Evolutionary conservation across 2,113 vertebrate species (phyloP).

Genomic region (Callospermophilus lateralis): DNA sequence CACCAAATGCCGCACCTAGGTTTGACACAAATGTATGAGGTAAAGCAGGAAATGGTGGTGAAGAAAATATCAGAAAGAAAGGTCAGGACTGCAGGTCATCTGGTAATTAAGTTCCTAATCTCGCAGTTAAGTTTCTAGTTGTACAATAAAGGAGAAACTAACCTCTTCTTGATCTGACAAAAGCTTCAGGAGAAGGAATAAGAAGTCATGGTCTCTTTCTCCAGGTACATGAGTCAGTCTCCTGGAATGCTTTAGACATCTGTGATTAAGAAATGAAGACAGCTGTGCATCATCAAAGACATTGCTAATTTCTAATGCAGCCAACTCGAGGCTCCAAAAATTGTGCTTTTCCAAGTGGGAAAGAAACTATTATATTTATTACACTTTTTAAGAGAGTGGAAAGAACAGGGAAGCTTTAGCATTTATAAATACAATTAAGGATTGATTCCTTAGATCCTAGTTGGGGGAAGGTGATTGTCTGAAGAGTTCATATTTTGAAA

Average conservation of each 20-base stretch:
- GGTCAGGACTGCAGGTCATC: neutral
- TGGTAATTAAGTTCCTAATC: neutral
- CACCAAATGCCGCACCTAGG: neutral
- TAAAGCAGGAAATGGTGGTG: neutral
- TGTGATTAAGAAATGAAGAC: constrained; percentile 55
- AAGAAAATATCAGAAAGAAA: neutral
- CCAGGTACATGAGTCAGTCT: constrained; percentile 60
- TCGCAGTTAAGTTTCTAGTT: neutral
- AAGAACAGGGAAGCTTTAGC: constrained; percentile 28
- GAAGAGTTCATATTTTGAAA: constrained; percentile 55
- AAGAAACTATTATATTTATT: constrained; percentile 48
- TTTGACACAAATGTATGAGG: neutral
- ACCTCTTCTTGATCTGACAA: neutral
- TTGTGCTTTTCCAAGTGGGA: constrained; percentile 49
- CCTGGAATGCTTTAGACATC: constrained; percentile 30
- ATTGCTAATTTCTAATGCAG: constrained; percentile 37
- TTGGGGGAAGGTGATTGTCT: constrained; percentile 12
- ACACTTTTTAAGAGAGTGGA: constrained; percentile 45
- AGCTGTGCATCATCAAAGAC: constrained; percentile 66
- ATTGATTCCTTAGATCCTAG: constrained; percentile 34
- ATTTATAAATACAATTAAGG: constrained; percentile 31
- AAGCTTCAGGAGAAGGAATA: neutral
- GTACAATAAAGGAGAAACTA: neutral
- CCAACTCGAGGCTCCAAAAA: constrained; percentile 24
- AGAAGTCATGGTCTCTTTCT: neutral